Percentiles rank a stretch among this genome's conserved stretches.
phyloP scores from a whole-genome alignment of 1,140 invertebrate genomes.

The Gryon sp. region DNA sequence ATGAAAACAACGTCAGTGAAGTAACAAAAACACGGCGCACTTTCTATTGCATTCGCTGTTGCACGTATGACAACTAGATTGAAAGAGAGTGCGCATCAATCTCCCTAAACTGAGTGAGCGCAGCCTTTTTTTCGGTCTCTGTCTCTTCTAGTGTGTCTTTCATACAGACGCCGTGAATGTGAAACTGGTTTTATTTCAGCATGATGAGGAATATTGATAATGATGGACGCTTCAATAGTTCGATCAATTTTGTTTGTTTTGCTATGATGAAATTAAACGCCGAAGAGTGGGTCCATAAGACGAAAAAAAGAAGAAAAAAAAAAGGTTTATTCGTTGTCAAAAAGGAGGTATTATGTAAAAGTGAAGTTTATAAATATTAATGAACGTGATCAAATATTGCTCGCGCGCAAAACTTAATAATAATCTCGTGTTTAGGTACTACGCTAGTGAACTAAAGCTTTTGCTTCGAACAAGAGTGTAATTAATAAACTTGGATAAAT shows the following conservation, averaged over 20 bases:
- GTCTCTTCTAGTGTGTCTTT: too few species aligned
- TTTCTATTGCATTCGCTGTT: slow-evolving; percentile 18
- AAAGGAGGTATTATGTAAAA: slow-evolving; percentile 26
- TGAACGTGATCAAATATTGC: slow-evolving; percentile 16
- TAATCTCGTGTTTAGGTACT: too few species aligned
- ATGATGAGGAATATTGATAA: slow-evolving; percentile 13
- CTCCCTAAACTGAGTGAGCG: neutral
- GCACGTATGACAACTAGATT: neutral
- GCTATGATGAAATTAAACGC: neutral
- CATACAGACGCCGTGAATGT: slow-evolving; percentile 6
- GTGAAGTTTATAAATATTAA: slow-evolving; percentile 24
- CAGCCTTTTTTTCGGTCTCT: slow-evolving; percentile 12
- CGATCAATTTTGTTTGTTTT: neutral
- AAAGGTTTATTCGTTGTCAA: too few species aligned
- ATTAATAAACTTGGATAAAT: too few species aligned
- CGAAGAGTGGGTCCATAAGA: neutral
- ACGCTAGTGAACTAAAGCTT: too few species aligned
- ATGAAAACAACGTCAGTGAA: slow-evolving; percentile 35
- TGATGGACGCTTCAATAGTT: neutral
- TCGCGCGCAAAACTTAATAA: too few species aligned
- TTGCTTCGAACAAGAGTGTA: too few species aligned
- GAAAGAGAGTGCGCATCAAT: neutral
- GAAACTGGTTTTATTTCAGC: slow-evolving; percentile 32
- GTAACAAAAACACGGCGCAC: slow-evolving; percentile 23
- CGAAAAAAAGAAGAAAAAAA: slow-evolving; percentile 4